Base-by-base conservation (phyloP, 1,140 invertebrate genomes). In the Protaetia brevitarsis region DNA sequence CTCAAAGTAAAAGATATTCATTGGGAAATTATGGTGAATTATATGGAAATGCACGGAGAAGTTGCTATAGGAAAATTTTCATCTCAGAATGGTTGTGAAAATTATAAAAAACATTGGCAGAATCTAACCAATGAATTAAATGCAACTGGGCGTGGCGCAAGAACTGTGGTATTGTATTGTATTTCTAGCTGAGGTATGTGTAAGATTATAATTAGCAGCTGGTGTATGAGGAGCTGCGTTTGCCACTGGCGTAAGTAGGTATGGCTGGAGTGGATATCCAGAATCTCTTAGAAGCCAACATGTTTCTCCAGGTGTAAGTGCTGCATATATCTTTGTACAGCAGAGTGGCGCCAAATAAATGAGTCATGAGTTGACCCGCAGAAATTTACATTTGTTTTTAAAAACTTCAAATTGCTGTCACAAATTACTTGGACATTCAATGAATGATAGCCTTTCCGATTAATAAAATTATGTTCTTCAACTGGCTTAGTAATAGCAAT, bases 231-330 rank as follows among this genome's bases (percentile, higher is more conserved):
- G 10, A n/a, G 34, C 31, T 10, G 69, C 61, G 34, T 64, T 27
- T 8, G 29, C 26, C 21, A 69, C 29, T 16, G 72, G 70, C 19
- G 66, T 70, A 26, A 73, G 26, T 6, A 70, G 51, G 64, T 58
- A 72, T 23, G 70, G 68, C 65, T 68, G 34, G 29, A 68, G 28
- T 6, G 66, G 66, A 37, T 73, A 73, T 6, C 68, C 70, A 41
- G 65, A 67, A 64, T 73, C 72, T 1, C 71, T 70, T 68, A 71
- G 27, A 67, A 72, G 21, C 65, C 58, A 66, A 67, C 63, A 16
- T 5, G 37, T 37, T 37, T 37, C 36, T 37, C 21, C 21, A 5
- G 37, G 13, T 59, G n/a, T 28, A 28, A 5, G 6, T 59, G 6
- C 6, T 59, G 23, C 27, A 13, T 59, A 29, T 59, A 29, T 28